phyloP scores from a whole-genome alignment of 2,888 invertebrate genomes.

The Panopea generosa region DNA sequence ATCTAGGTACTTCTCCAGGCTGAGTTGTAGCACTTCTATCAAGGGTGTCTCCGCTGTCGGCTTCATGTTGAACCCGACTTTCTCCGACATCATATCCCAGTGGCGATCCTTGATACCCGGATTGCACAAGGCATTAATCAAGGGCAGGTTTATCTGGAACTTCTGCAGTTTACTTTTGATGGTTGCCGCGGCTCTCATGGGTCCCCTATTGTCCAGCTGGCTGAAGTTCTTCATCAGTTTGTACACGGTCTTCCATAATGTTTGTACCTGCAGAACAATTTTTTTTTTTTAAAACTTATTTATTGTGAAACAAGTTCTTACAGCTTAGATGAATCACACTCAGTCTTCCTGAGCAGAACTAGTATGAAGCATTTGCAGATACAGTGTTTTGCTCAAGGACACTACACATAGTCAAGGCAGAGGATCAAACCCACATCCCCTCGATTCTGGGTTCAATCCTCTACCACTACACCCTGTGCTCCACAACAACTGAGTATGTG shows the following conservation, averaged over 20 bases:
- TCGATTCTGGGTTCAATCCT: too few relatives aligned
- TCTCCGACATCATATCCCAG: conserved; percentile 84
- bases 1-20: conserved; percentile 83
- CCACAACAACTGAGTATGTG: too few relatives aligned
- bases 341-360: too few relatives aligned
- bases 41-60: conserved; percentile 82
- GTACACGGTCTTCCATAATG: conserved; percentile 84
- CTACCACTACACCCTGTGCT: too few relatives aligned
- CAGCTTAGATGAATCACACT: too few relatives aligned
- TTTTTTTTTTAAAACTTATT: too few relatives aligned
- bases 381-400: too few relatives aligned
- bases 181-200: conserved; percentile 81
- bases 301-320: too few relatives aligned
- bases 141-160: conserved; percentile 84
- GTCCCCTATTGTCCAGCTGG: conserved; percentile 82
- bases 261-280: conserved; percentile 77
- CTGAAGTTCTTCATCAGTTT: conserved; percentile 83
- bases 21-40: conserved; percentile 81
- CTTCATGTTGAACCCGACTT: conserved; percentile 81
- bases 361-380: too few relatives aligned
- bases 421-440: too few relatives aligned
- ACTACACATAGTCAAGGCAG: too few relatives aligned
- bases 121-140: conserved; percentile 83
- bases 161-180: conserved; percentile 84
- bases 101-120: conserved; percentile 84